A percentile compares a stretch with the other conserved stretches of the same genome.
Conservation (phyloP, 1,140 invertebrate genomes). For the Drosophila nigrodunni region DNA sequence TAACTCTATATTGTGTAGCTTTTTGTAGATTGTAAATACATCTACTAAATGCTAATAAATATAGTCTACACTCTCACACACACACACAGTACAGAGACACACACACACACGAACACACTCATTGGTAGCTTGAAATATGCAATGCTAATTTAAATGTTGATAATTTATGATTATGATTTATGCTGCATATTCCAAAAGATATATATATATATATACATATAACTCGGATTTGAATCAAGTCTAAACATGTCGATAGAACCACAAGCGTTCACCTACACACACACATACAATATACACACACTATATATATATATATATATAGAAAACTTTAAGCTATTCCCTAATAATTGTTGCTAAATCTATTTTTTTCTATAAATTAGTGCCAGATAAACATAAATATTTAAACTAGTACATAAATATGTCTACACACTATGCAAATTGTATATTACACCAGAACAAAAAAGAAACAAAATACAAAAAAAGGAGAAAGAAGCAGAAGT, state of each 20-base stretch:
- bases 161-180: slow-evolving; percentile 29
- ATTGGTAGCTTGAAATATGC: slow-evolving; percentile 29
- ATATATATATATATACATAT: slow-evolving; percentile 35
- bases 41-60: slow-evolving; percentile 15
- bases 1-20: slow-evolving; percentile 6
- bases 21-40: slow-evolving; percentile 19
- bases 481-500: neutral
- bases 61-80: slow-evolving; percentile 8
- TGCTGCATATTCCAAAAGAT: slow-evolving; percentile 28
- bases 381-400: slow-evolving; percentile 60
- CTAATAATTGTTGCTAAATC: slow-evolving; percentile 42
- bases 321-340: slow-evolving; percentile 22
- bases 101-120: slow-evolving; percentile 4
- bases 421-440: slow-evolving; percentile 37
- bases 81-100: slow-evolving; percentile 1
- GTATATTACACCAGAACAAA: slow-evolving; percentile 68
- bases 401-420: slow-evolving; percentile 46
- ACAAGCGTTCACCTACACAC: slow-evolving; percentile 64
- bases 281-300: slow-evolving; percentile 34
- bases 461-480: slow-evolving; percentile 28
- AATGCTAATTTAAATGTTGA: slow-evolving; percentile 25
- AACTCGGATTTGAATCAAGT: slow-evolving; percentile 59
- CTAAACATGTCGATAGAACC: slow-evolving; percentile 79
- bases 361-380: slow-evolving; percentile 43
- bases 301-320: slow-evolving; percentile 28